Evolutionary conservation across 2,113 vertebrate species (phyloP), one percentile per base, ranked within the genome.

Genomic region (Oreochromis niloticus): DNA sequence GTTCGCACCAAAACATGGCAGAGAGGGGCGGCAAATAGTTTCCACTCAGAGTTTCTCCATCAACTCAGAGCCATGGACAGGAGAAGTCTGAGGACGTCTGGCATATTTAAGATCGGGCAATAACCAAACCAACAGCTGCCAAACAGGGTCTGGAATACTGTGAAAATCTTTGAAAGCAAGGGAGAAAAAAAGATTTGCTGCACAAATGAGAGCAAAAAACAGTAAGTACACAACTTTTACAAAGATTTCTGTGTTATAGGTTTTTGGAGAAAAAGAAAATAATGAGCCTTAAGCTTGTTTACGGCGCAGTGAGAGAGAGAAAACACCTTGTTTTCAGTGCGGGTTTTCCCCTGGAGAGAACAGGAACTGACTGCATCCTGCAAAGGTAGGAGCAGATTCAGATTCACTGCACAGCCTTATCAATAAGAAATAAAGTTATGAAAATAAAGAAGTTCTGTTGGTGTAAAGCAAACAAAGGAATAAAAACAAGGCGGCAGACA

Each of bases 391-490:
- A 50, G 73, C 27, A 19, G 27, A 32, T 32, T 32, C 71, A n/a
- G 43, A 78, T 32, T 32, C 27, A 0, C 27, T 78, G 46, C 71
- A n/a, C 4, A 32, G 46, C 9, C 1, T 5, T n/a, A 61, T 84
- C 55, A 82, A 17, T 50, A 52, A 63, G 55, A 32, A 80, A 80
- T 48, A 85, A 27, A 56, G 48, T n/a, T 1, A 13, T 7, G 54
- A 39, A 71, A 55, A 82, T 30, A 43, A 1, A 83, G 63, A 8
- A 39, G 6, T 27, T 85, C 48, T 61, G 12, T 59, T 59, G 39
- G 30, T 34, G 55, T 50, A 78, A 16, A 85, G 85, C 57, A 82
- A 52, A 90, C 32, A 83, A 85, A 66, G 24, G 17, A 46, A 73
- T 56, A 22, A 68, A 84, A 85, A 83, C 39, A 79, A 63, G 68